Evolutionary conservation across 2,888 invertebrate genomes (phyloP).

Genomic region (Erebia epiphron): DNA sequence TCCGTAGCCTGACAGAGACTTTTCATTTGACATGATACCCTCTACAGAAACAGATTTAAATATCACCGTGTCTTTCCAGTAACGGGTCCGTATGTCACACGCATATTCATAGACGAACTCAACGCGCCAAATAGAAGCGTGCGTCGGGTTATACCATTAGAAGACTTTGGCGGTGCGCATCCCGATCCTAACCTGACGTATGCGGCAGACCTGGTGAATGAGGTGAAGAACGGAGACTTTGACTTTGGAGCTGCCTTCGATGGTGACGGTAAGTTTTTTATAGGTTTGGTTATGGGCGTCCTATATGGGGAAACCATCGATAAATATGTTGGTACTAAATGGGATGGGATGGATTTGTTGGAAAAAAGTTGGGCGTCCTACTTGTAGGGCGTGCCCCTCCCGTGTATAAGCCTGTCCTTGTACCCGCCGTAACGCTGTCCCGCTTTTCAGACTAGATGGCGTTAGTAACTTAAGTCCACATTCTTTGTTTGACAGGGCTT

Average conservation of each 20-base stretch:
- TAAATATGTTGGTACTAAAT: too few relatives aligned
- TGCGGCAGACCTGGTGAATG: constrained; percentile 89
- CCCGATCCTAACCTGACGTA: constrained; percentile 99
- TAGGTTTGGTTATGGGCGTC: background rate
- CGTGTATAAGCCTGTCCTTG: too few relatives aligned
- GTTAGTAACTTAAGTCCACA: too few relatives aligned
- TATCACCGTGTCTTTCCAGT: constrained; percentile 79
- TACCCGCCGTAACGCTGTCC: too few relatives aligned
- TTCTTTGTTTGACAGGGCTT: too few relatives aligned
- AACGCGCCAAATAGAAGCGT: constrained; percentile 88
- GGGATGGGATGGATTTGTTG: too few relatives aligned
- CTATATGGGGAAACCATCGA: background rate
- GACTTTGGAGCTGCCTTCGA: constrained; percentile 98
- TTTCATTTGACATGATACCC: too few relatives aligned
- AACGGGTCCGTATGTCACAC: constrained; percentile 96
- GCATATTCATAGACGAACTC: constrained; percentile 93
- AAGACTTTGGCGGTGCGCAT: constrained; percentile 97
- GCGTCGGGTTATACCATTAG: constrained; percentile 90
- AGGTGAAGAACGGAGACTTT: constrained; percentile 83
- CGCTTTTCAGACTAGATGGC: too few relatives aligned
- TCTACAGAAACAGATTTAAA: too few relatives aligned
- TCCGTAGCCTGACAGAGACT: too few relatives aligned
- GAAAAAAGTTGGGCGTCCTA: too few relatives aligned
- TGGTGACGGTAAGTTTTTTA: constrained; percentile 90
- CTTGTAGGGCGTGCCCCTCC: too few relatives aligned